Percentiles rank a stretch among this genome's conserved stretches.
Evolutionary conservation across 2,113 vertebrate genomes (phyloP).

Genomic region (Nerophis ophidion): DNA sequence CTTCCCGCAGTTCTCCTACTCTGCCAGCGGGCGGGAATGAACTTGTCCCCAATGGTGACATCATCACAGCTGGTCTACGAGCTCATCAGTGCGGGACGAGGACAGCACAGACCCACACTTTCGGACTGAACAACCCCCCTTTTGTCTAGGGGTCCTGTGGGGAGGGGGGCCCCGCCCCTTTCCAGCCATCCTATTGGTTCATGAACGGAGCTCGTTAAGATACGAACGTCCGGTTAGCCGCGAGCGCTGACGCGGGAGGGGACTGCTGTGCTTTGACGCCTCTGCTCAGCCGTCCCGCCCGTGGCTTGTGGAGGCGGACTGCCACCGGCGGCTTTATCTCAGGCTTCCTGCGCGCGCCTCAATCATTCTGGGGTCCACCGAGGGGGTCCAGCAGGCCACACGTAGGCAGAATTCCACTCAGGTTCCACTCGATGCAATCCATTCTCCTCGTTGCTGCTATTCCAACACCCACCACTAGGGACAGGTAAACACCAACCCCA

Average conservation of each 20-base stretch:
- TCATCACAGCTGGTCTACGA: slow-evolving; percentile 73
- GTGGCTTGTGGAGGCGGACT: no score
- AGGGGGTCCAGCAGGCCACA: slow-evolving; percentile 41
- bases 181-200: slow-evolving; percentile 18
- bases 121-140: slow-evolving; percentile 32
- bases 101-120: slow-evolving; percentile 39
- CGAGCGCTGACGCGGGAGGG: slow-evolving; percentile 35
- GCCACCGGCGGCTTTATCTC: slow-evolving; percentile 39
- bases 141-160: background rate
- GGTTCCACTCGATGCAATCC: slow-evolving; percentile 62
- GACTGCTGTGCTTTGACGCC: slow-evolving; percentile 59
- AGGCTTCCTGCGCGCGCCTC: slow-evolving; percentile 44
- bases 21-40: slow-evolving; percentile 94
- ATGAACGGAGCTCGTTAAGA: background rate
- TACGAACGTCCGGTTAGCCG: slow-evolving; percentile 21
- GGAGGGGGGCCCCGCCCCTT: slow-evolving; percentile 41
- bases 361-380: slow-evolving; percentile 38
- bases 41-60: slow-evolving; percentile 43
- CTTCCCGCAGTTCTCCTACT: slow-evolving; percentile 99
- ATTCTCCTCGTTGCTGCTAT: slow-evolving; percentile 61
- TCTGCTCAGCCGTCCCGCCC: background rate
- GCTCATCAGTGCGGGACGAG: slow-evolving; percentile 62
- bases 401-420: slow-evolving; percentile 59
- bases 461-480: slow-evolving; percentile 49
- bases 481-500: slow-evolving; percentile 46